Percentiles rank a stretch among this genome's conserved stretches.
Conservation (phyloP, 2,113 vertebrate species). For the Saccopteryx leptura region DNA sequence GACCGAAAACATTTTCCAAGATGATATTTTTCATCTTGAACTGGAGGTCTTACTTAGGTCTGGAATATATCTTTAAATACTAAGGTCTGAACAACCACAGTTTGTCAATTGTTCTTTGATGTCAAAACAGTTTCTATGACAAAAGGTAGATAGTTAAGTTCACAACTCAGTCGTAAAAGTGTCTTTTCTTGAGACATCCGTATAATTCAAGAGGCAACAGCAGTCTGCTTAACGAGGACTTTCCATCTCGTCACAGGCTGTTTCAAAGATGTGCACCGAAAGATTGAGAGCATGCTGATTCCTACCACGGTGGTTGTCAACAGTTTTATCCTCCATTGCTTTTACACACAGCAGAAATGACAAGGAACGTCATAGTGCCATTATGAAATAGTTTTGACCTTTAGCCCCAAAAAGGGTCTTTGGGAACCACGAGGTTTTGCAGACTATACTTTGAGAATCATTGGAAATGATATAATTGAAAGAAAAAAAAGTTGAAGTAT, state of each 20-base stretch:
- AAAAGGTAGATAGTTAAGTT: neutral
- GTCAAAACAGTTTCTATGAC: neutral
- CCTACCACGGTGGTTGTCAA: fast-evolving
- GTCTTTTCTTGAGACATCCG: neutral
- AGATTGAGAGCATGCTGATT: neutral
- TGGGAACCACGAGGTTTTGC: neutral
- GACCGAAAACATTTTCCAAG: neutral
- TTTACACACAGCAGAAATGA: neutral
- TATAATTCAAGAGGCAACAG: neutral
- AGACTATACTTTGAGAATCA: neutral
- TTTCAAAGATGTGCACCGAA: neutral
- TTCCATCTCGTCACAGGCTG: neutral
- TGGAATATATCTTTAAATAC: neutral
- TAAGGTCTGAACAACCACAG: neutral
- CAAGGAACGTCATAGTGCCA: neutral
- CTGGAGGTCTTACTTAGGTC: neutral
- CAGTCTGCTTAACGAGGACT: neutral
- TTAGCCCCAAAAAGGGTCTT: neutral
- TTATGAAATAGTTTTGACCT: neutral
- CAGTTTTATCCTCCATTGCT: neutral
- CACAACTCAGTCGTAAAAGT: neutral
- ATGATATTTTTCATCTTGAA: neutral
- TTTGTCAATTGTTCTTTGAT: neutral
- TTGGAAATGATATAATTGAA: neutral
- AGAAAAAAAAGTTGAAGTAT: neutral